Evolutionary conservation across 2,113 vertebrate species (phyloP).

Genomic region (Columba janthina): DNA sequence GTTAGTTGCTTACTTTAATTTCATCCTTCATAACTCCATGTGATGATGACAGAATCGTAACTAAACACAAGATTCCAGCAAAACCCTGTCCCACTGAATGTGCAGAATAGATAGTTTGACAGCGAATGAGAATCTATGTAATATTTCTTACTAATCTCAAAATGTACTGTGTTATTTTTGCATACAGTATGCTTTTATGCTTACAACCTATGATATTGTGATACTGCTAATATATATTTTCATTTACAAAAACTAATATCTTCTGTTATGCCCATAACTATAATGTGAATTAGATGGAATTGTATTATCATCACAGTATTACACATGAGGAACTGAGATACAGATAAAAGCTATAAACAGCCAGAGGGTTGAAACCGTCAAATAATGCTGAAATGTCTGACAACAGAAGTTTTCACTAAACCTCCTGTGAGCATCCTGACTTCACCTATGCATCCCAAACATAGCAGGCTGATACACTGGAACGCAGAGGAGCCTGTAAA

Average conservation of each 20-base stretch:
- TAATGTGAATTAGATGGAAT: not conserved
- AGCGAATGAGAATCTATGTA: not conserved
- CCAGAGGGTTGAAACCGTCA: not conserved
- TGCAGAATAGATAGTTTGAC: not conserved
- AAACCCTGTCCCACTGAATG: not conserved
- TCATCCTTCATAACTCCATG: not conserved
- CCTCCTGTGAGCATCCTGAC: not conserved
- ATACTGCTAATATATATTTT: not conserved
- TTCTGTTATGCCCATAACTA: not conserved
- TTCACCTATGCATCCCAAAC: not conserved
- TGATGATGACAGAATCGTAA: not conserved
- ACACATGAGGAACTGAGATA: not conserved
- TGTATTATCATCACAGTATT: not conserved
- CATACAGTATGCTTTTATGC: not conserved
- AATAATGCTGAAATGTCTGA: not conserved
- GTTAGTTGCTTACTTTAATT: not conserved
- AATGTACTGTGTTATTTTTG: not conserved
- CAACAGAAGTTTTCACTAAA: not conserved
- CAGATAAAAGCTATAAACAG: not conserved
- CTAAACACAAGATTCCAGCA: not conserved
- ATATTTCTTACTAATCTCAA: not conserved
- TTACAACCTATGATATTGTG: not conserved
- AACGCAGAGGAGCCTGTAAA: not conserved
- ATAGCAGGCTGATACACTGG: fast-evolving
- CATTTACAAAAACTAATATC: not conserved